These are phyloP conservation scores for Xanthia icteritia DNA, from an alignment of 2,888 invertebrate genomes.

Conservation along the genomic window DNA sequence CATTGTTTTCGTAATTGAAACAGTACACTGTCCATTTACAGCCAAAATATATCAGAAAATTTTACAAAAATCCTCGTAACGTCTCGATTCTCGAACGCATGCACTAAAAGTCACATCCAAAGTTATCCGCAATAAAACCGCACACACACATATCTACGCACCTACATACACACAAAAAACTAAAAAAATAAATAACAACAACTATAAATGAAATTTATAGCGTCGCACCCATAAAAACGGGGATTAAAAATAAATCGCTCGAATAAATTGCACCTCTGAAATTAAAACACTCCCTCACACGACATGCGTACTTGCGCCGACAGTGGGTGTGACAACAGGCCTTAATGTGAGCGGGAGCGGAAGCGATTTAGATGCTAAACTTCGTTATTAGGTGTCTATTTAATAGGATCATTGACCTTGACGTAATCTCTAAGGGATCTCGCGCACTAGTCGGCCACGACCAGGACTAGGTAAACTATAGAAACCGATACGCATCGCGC, in stretches of 20 bases:
- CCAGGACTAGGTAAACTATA: no score
- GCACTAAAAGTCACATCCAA: conserved; percentile 45
- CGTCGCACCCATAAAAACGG: conserved; percentile 89
- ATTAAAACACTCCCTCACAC: conserved; percentile 90
- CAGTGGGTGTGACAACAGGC: conserved; percentile 64
- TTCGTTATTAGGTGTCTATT: neutral
- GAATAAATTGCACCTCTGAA: conserved; percentile 91
- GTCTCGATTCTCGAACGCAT: neutral
- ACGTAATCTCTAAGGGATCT: neutral
- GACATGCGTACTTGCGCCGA: conserved; percentile 85
- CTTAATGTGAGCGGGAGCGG: conserved; percentile 69
- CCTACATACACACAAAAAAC: conserved; percentile 65
- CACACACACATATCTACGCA: conserved; percentile 40
- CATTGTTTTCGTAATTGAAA: neutral
- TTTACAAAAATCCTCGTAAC: neutral
- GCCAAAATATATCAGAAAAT: neutral
- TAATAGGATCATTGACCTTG: neutral
- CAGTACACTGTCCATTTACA: neutral
- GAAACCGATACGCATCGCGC: no score
- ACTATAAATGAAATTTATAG: conserved; percentile 89
- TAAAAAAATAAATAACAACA: conserved; percentile 82
- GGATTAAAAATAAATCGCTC: conserved; percentile 91
- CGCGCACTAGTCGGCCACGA: no score
- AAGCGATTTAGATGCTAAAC: neutral
- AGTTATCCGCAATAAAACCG: conserved; percentile 58